Evolutionary conservation across 1,140 invertebrate genomes (phyloP), one percentile per base, ranked within the genome.

Genomic region (Scylla paramamosain): DNA sequence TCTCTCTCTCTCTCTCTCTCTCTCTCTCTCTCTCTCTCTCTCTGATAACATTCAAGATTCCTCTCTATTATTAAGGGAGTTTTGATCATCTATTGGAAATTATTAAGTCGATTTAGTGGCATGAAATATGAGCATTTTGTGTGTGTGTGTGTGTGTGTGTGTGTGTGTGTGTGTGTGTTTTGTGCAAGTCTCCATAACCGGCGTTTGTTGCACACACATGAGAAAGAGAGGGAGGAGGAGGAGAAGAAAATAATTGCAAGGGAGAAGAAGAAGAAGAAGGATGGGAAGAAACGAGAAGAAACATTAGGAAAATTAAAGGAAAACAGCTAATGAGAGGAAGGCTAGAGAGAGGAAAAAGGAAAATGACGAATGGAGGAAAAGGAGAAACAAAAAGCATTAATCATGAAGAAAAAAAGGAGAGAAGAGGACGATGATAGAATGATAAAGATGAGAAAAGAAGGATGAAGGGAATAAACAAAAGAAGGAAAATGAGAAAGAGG

Each of bases 111-210:
- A n/a, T 77, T 77, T 7, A n/a, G 6, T 20, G 6, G 12, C 67
- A 77, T n/a, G 67, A 77, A 77, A 77, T 77, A 77, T 77, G 67
- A 77, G 20, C 4, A 12, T 3, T 25, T 0, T 77, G 67, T 77
- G 67, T 77, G 67, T 77, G 67, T 77, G 67, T 77, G 67, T 77
- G 67, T 77, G 67, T 77, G 67, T 77, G 67, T 77, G 67, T 77
- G 67, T 77, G 67, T 77, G 67, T 77, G 67, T 77, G 67, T 77
- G 67, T 77, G 67, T 77, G 67, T 77, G 67, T 77, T 77, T 3
- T 77, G 20, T 59, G 52, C 52, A 20, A 59, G 10, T 39, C 52
- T 12, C 52, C 16, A 20, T 20, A 59, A 2, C 39, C 39, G 52
- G 12, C 3, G 10, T 59, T 59, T 59, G 52, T 3, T 59, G 20